Evolutionary conservation across 2,888 invertebrate genomes (phyloP).

Genomic region (Archips xylosteana): DNA sequence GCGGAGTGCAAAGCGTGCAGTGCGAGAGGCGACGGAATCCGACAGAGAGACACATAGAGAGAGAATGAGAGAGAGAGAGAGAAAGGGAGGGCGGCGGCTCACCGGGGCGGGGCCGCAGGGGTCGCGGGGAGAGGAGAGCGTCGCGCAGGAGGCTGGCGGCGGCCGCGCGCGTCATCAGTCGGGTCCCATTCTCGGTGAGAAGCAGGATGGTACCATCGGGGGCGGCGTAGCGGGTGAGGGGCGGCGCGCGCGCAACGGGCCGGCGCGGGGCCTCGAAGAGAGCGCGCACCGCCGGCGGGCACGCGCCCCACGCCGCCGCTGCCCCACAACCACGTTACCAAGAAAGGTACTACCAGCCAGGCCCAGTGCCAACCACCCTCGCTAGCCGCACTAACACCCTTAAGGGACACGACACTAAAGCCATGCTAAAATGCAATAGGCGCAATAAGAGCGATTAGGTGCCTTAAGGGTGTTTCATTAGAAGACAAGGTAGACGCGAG

Average conservation of each 20-base stretch:
- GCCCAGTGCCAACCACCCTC: conserved; percentile 62
- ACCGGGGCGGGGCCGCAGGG: conserved; percentile 83
- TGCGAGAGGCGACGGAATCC: conserved; percentile 81
- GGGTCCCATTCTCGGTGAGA: conserved; percentile 87
- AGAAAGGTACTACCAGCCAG: conserved; percentile 60
- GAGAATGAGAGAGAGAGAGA: conserved; percentile 63
- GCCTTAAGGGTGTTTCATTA: conserved; percentile 73
- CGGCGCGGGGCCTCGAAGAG: conserved; percentile 81
- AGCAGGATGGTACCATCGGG: conserved; percentile 87
- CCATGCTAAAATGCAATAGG: background rate
- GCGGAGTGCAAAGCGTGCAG: conserved; percentile 82
- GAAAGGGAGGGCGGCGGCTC: conserved; percentile 81
- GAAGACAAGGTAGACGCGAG: conserved; percentile 66
- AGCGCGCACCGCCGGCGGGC: conserved; percentile 83
- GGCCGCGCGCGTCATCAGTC: conserved; percentile 83
- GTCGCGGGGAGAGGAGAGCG: conserved; percentile 84
- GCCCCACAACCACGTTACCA: conserved; percentile 83
- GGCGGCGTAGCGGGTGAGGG: conserved; percentile 86
- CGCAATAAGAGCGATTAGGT: conserved; percentile 54
- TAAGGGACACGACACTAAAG: conserved; percentile 58
- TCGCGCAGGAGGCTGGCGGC: conserved; percentile 84
- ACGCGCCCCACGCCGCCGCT: conserved; percentile 81
- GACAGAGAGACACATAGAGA: conserved; percentile 69
- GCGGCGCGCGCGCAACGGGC: conserved; percentile 76
- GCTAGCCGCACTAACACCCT: conserved; percentile 76